Conservation (phyloP, 1,140 invertebrate species). For the Batillaria attramentaria region DNA sequence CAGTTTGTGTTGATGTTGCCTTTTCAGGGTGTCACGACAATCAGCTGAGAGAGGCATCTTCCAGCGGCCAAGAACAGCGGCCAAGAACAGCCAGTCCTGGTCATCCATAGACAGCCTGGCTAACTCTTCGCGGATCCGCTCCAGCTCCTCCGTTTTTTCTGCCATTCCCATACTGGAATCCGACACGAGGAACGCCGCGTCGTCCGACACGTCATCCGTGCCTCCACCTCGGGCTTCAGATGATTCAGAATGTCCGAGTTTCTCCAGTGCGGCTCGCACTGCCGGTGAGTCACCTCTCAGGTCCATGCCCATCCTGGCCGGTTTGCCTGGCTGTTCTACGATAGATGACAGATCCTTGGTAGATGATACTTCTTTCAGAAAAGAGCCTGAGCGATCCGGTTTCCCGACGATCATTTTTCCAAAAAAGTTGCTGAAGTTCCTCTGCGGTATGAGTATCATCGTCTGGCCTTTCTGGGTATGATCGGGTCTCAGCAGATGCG, state of each 20-base stretch:
- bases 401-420: too few species aligned
- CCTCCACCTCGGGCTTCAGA: not conserved
- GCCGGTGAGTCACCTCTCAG: not conserved
- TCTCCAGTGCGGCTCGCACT: not conserved
- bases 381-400: too few species aligned
- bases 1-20: too few species aligned
- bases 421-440: too few species aligned
- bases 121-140: not conserved
- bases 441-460: too few species aligned
- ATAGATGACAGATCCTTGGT: not conserved
- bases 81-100: slow-evolving; percentile 24
- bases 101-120: slow-evolving; percentile 11
- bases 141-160: not conserved
- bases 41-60: slow-evolving; percentile 19
- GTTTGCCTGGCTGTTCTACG: not conserved
- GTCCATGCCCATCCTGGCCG: not conserved
- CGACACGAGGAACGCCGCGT: not conserved
- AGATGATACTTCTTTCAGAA: not conserved
- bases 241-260: not conserved
- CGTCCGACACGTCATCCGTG: not conserved
- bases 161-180: not conserved
- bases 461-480: too few species aligned
- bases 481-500: too few species aligned
- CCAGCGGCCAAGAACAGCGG: slow-evolving; percentile 12
- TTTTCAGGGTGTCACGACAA: not conserved